phyloP scores from a whole-genome alignment of 2,797 vertebrate genomes.

The Amphiprion clarkii region DNA sequence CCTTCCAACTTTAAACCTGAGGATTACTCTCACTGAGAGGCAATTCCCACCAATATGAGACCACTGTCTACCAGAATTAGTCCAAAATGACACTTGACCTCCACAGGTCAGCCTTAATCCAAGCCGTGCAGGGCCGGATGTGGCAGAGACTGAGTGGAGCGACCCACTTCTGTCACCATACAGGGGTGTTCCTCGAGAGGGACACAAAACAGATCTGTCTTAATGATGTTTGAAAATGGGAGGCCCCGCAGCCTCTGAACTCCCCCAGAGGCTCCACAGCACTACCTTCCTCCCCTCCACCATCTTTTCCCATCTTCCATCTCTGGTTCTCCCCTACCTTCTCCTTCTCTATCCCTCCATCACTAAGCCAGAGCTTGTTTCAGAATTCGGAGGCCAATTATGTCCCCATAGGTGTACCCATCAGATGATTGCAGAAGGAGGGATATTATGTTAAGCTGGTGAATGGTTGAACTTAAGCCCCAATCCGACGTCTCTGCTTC shows the following conservation, averaged over 20 bases:
- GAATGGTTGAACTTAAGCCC: constrained; percentile 75
- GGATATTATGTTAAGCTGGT: constrained; percentile 82
- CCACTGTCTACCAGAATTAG: constrained; percentile 81
- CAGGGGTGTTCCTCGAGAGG: constrained; percentile 57
- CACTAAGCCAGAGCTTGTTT: constrained; percentile 59
- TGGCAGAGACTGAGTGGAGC: constrained; percentile 66
- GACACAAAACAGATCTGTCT: constrained; percentile 77
- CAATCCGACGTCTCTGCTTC: constrained; percentile 75
- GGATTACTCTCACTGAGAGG: constrained; percentile 58
- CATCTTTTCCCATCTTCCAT: constrained; percentile 31
- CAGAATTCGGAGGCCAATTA: constrained; percentile 78
- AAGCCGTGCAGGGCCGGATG: constrained; percentile 78
- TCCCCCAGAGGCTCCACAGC: constrained; percentile 36
- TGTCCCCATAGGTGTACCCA: constrained; percentile 76
- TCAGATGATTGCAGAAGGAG: constrained; percentile 79
- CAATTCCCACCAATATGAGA: constrained; percentile 75
- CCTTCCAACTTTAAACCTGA: constrained; percentile 67
- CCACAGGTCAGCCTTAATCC: constrained; percentile 79
- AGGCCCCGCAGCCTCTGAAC: constrained; percentile 52
- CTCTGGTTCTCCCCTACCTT: constrained; percentile 29
- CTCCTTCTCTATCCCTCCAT: neutral
- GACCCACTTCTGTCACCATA: constrained; percentile 78
- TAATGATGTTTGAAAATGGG: constrained; percentile 78
- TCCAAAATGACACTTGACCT: constrained; percentile 84
- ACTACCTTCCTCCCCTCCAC: neutral